Percentiles rank a stretch among this genome's conserved stretches.
phyloP scores from a whole-genome alignment of 1,140 invertebrate species.

The Bombus difficillimus region DNA sequence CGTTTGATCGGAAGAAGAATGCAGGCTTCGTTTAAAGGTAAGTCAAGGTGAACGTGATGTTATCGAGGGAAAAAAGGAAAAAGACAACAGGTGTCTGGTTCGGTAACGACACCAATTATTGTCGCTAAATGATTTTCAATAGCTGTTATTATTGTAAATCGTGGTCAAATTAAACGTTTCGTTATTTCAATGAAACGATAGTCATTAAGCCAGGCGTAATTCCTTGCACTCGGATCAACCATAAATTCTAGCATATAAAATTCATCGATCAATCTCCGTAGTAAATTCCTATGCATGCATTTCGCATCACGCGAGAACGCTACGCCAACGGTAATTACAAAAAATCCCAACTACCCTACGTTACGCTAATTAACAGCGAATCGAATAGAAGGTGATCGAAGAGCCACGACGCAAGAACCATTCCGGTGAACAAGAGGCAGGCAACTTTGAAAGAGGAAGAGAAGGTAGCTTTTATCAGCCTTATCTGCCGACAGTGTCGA shows the following conservation, averaged over 20 bases:
- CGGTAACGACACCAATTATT: conserved; percentile 7
- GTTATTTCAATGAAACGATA: not conserved
- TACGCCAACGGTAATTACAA: not conserved
- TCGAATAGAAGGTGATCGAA: not conserved
- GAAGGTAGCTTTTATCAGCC: conserved; percentile 32
- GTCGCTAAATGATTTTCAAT: not conserved
- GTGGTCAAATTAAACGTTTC: not conserved
- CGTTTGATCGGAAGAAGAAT: conserved; percentile 11
- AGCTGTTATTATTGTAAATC: not conserved
- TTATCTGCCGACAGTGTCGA: conserved; percentile 44
- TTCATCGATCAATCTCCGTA: not conserved
- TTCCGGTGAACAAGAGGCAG: not conserved
- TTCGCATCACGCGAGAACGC: not conserved
- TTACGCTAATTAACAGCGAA: conserved; percentile 13
- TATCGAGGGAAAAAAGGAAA: conserved; percentile 1
- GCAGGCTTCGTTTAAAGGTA: conserved; percentile 15
- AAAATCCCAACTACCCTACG: not conserved
- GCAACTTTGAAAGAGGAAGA: not conserved
- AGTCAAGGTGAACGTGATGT: conserved; percentile 37
- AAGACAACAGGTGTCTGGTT: conserved; percentile 21
- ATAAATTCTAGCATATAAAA: not conserved
- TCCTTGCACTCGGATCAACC: not conserved
- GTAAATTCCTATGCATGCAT: not conserved
- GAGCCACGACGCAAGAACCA: not conserved
- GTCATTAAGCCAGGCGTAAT: not conserved